Percentiles rank a stretch among this genome's conserved stretches.
These are phyloP conservation scores for Cololabis saira DNA, from an alignment of 2,113 vertebrate species.

Conservation along the genomic window DNA sequence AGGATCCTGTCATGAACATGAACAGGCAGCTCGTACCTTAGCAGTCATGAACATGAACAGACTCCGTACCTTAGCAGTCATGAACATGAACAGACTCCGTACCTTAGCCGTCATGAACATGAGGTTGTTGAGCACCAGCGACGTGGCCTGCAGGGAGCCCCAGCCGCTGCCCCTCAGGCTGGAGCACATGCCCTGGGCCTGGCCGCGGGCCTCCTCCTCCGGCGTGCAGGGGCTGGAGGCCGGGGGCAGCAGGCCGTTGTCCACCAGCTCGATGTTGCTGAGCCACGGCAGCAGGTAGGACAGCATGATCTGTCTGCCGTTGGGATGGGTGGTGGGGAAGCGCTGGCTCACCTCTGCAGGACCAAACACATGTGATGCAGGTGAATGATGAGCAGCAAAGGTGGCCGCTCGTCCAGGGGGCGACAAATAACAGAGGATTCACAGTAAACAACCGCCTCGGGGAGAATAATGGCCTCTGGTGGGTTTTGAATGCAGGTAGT, in stretches of 20 bases:
- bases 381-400: background rate
- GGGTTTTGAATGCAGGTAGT: background rate
- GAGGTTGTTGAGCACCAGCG: slow-evolving; percentile 97
- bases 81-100: background rate
- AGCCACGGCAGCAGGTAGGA: slow-evolving; percentile 98
- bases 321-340: slow-evolving; percentile 95
- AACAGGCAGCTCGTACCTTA: slow-evolving; percentile 82
- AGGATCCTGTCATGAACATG: background rate
- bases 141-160: slow-evolving; percentile 96
- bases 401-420: background rate
- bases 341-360: slow-evolving; percentile 93
- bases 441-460: background rate
- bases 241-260: slow-evolving; percentile 93
- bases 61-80: slow-evolving; percentile 90
- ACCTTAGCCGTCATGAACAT: slow-evolving; percentile 99
- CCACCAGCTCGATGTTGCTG: slow-evolving; percentile 95
- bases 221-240: slow-evolving; percentile 94
- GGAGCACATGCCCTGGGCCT: slow-evolving; percentile 80
- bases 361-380: background rate
- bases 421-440: background rate
- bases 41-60: slow-evolving; percentile 99
- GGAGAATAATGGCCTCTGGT: background rate
- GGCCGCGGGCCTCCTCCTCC: slow-evolving; percentile 87
- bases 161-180: slow-evolving; percentile 95
- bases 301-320: slow-evolving; percentile 97